Conservation (phyloP, 2,113 vertebrate genomes). For the Paradoxurus hermaphroditus region DNA sequence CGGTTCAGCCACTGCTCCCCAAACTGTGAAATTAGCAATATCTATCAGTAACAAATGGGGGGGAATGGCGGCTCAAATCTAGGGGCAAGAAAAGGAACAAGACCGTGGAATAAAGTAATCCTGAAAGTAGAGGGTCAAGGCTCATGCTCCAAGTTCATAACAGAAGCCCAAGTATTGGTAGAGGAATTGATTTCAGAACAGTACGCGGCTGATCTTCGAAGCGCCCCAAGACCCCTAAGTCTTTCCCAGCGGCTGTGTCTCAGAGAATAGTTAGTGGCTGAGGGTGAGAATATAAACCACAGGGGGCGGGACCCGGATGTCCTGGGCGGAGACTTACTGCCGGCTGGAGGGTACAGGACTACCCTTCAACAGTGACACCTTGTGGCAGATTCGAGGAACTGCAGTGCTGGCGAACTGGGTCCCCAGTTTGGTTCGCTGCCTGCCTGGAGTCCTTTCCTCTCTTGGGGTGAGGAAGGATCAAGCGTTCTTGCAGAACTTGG, state of each 20-base stretch:
- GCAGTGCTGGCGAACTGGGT: background rate
- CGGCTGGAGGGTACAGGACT: background rate
- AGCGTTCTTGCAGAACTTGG: background rate
- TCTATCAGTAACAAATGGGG: background rate
- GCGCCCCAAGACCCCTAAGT: background rate
- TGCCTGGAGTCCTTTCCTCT: background rate
- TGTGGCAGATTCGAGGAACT: background rate
- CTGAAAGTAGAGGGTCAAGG: background rate
- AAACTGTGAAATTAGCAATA: background rate
- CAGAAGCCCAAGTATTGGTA: background rate
- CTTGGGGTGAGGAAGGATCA: background rate
- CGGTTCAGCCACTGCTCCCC: background rate
- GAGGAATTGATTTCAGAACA: background rate
- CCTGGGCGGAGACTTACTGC: too few species aligned
- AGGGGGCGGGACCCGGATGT: background rate
- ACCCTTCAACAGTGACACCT: conserved; percentile 59
- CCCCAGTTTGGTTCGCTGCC: too few species aligned
- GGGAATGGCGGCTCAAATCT: background rate
- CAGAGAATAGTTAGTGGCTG: background rate
- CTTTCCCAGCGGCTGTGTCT: background rate
- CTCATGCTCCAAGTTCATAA: background rate
- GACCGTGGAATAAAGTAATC: background rate
- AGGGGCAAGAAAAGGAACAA: background rate
- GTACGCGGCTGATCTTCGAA: background rate
- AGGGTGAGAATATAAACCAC: background rate